These are phyloP conservation scores for Melanotaenia trifasciata DNA, from an alignment of 2,797 vertebrate genomes.

Conservation along the genomic window DNA sequence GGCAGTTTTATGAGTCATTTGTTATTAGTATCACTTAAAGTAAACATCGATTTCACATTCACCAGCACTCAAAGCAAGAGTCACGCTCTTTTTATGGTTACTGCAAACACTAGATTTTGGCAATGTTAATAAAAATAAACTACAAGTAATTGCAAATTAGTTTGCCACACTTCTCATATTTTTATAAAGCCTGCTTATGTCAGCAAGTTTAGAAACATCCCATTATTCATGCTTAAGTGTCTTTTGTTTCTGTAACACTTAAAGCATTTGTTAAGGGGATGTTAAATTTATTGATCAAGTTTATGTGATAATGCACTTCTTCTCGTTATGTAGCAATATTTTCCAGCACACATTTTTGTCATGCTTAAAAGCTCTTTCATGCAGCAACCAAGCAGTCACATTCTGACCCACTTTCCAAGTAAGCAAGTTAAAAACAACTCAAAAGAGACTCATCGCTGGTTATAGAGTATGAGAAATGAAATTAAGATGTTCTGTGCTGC, in stretches of 20 bases:
- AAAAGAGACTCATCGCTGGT: conserved; percentile 34
- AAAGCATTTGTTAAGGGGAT: background rate
- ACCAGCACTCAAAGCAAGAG: background rate
- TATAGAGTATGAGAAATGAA: conserved; percentile 54
- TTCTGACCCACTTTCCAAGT: conserved; percentile 44
- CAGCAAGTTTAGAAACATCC: background rate
- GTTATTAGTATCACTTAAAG: background rate
- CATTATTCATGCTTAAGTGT: accelerated
- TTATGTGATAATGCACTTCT: no score
- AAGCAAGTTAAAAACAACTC: conserved; percentile 18
- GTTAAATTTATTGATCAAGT: no score
- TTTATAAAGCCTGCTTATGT: background rate
- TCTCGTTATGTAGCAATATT: no score
- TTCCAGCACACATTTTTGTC: no score
- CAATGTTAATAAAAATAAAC: background rate
- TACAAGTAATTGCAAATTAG: conserved; percentile 7
- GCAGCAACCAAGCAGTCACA: background rate
- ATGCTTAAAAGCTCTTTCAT: no score
- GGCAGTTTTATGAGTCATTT: conserved; percentile 14
- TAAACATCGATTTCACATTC: background rate
- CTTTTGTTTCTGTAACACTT: background rate
- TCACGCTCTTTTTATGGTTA: background rate
- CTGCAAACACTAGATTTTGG: background rate
- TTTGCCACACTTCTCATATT: conserved; percentile 7
- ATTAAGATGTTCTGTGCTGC: conserved; percentile 49